Percentiles rank a stretch among this genome's conserved stretches.
phyloP scores from a whole-genome alignment of 2,888 invertebrate genomes.

The Melinopterus prodromus region DNA sequence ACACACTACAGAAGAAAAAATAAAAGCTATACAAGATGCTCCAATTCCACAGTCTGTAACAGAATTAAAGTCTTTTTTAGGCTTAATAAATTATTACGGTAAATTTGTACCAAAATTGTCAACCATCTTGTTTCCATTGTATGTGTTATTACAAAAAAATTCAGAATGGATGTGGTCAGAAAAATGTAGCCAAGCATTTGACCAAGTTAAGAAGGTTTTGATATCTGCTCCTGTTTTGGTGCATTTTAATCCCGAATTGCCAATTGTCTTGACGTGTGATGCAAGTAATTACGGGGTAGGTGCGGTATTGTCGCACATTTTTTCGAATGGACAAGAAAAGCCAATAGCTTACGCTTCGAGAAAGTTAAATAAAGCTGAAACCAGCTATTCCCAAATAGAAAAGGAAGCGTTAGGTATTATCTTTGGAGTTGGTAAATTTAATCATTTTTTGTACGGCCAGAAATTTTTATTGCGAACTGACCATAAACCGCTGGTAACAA shows the following conservation, averaged over 20 bases:
- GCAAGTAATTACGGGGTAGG: conserved; percentile 26
- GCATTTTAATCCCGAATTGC: conserved; percentile 22
- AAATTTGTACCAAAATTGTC: conserved; percentile 14
- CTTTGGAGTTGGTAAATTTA: conserved; percentile 34
- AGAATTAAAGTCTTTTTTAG: neutral
- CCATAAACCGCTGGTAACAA: conserved; percentile 29
- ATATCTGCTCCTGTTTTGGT: conserved; percentile 22
- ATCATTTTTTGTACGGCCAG: conserved; percentile 31
- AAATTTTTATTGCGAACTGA: conserved; percentile 31
- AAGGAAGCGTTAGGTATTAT: conserved; percentile 33
- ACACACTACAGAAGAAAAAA: neutral
- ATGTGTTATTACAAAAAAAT: neutral
- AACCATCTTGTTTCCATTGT: neutral
- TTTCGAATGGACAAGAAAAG: conserved; percentile 12
- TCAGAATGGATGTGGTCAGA: neutral
- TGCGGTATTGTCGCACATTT: conserved; percentile 14
- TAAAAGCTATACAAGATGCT: neutral
- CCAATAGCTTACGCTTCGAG: conserved; percentile 32
- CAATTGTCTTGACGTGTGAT: conserved; percentile 11
- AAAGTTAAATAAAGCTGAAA: conserved; percentile 22
- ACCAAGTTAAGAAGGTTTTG: conserved; percentile 15
- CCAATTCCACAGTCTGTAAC: conserved; percentile 6
- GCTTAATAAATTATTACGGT: conserved; percentile 9
- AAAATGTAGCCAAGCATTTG: conserved; percentile 19
- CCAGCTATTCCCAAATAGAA: conserved; percentile 34